Evolutionary conservation across 1,140 invertebrate genomes (phyloP), one percentile per base, ranked within the genome.

Genomic region (Brachionus asplanchnoidis): DNA sequence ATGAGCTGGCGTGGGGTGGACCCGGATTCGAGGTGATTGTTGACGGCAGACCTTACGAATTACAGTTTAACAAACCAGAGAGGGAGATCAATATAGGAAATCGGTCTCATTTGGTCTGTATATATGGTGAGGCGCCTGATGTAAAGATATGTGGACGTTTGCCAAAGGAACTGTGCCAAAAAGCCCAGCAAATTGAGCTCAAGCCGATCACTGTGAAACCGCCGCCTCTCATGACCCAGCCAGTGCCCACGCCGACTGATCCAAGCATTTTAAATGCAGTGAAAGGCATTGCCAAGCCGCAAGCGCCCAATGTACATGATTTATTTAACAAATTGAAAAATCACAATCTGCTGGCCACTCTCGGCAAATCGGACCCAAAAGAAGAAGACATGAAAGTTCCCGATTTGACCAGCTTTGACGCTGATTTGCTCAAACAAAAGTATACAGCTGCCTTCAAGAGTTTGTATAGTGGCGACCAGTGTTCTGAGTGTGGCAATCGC

Each of bases 1-100:
- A 94, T 88, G 93, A 94, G 0, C 87, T 95, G 1, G 93, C 95
- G 85, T 98, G 97, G 91, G 96, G 96, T 68, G 96, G 95, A 9
- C 91, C 97, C 53, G 95, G 96, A 0, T 95, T 95, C 86, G 88
- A 90, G 87, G 93, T 95, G 1, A 93, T 97, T 78, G 92, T 93
- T 75, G 91, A 97, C 32, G 92, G 93, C 26, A 93, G 66, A n/a
- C 82, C 82, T 36, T 84, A 70, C 50, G 82, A 84, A 42, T 42
- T 84, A 50, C 60, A 73, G 26, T 84, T 84, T 56, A 84, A 84
- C 36, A 84, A 75, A 20, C 82, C 82, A n/a, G 65, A 32, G 32
- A 50, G 82, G 5, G 82, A 84, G 11, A 84, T 84, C 0, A 70
- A 70, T 11, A 70, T 84, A n/a, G 82, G 82, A 23, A 53, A 36